Evolutionary conservation across 1,140 invertebrate species (phyloP), one percentile per base, ranked within the genome.

Genomic region (Polypedilum pembai): DNA sequence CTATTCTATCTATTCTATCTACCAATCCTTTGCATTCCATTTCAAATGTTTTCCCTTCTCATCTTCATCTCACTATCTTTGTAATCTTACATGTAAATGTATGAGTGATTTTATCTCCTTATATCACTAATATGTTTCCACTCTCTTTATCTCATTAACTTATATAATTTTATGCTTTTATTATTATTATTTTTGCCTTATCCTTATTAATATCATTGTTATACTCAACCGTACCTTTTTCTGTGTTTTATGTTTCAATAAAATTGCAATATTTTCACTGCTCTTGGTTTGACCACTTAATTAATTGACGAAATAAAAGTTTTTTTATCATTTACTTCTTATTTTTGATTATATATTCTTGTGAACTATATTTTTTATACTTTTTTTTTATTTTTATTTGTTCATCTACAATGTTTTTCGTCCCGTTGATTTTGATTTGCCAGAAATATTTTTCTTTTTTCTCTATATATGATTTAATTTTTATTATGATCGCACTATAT

Each of bases 281-380:
- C 45, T 56, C 65, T 18, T 18, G 20, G 20, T 69, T 69, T 69
- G 17, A 69, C 20, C 65, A 20, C 20, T 69, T 21, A 21, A 20
- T 69, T 69, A 69, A 69, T 69, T 69, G 65, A 69, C 65, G 65
- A 69, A 69, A 69, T 69, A 69, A 69, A 21, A 20, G 7, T 69
- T 69, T 69, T 20, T 69, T 20, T 21, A 18, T 56, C 18, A 20
- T 69, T 20, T 33, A 33, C 24, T 69, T 69, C 20, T 69, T 69
- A n/a, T n/a, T 20, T 69, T 69, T 69, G 17, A 69, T 69, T 69
- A 69, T 69, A 20, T 69, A 20, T 69, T 69, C 17, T 69, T 20
- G 20, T 69, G 65, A 10, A 69, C 17, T 18, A 69, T 8, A 69
- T 56, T 56, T 56, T 7, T 10, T 41, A 18, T 65, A 66, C 8